Conservation (phyloP, 2,113 vertebrate species). For the Chinchilla lanigera region DNA sequence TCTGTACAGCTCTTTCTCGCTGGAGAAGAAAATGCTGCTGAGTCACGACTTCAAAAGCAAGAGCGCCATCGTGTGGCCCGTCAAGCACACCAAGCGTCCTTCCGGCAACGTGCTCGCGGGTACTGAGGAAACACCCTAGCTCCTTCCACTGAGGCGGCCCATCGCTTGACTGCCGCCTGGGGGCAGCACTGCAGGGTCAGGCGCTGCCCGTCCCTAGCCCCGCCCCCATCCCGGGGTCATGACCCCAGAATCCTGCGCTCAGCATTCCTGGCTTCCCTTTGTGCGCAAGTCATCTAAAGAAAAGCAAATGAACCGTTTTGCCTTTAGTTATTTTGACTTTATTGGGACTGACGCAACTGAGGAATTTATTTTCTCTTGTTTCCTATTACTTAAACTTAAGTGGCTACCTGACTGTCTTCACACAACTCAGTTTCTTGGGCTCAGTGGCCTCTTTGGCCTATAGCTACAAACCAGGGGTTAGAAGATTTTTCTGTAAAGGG, state of each 20-base stretch:
- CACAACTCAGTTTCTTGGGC: not conserved
- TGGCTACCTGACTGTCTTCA: not conserved
- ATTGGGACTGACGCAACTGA: not conserved
- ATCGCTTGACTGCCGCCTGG: not conserved
- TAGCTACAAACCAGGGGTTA: not conserved
- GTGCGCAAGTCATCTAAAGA: not conserved
- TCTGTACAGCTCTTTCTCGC: not conserved
- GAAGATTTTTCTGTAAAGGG: not conserved
- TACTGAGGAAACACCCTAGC: not conserved
- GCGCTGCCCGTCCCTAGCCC: not conserved
- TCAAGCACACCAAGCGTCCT: not conserved
- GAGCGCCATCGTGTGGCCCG: constrained; percentile 73
- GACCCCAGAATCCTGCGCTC: not conserved
- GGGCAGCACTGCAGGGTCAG: not conserved
- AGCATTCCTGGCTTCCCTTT: not conserved
- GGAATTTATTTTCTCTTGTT: not conserved
- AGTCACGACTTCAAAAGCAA: constrained; percentile 66
- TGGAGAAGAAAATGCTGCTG: constrained; percentile 45
- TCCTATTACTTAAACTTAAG: constrained; percentile 30
- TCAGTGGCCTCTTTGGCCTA: not conserved
- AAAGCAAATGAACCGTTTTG: not conserved
- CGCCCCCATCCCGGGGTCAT: not conserved
- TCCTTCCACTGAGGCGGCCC: not conserved
- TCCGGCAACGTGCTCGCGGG: not conserved
- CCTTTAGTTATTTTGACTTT: constrained; percentile 42